Evolutionary conservation across 2,113 vertebrate genomes (phyloP), one percentile per base, ranked within the genome.

Genomic region (Leptodactylus fuscus): DNA sequence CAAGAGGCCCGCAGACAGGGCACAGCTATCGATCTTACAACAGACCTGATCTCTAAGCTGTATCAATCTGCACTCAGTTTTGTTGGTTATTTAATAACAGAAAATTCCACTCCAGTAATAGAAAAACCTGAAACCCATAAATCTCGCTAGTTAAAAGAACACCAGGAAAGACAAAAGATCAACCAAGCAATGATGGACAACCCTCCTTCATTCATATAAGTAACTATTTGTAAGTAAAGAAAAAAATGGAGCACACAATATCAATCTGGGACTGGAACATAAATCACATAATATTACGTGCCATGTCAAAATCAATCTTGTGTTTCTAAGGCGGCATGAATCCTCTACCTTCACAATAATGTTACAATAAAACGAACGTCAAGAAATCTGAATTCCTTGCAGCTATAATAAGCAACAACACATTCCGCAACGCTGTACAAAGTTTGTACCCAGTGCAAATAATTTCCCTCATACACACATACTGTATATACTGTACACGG

Each of bases 1-100:
- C 51, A 48, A 44, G 71, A 82, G 82, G 24, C 75, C 62, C 44
- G 51, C 51, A 75, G 53, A 46, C 69, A 71, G 81, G 81, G 20
- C 34, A 48, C 41, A 85, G 27, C 41, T 49, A 85, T 67, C 15
- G 51, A 73, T 82, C 69, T 41, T 41, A 60, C 51, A 49, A 38
- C 67, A 82, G 32, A n/a, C 46, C 81, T 51, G 34, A 81, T 67
- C 34, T 34, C 18, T 4, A n/a, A n/a, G 80, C 44, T 34, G 32
- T 41, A 36, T 58, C 24, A n/a, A 24, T 16, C 73, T 49, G n/a
- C 41, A 41, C 32, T 51, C 9, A 36, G 8, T 13, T 36, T 27
- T n/a, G 6, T 38, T 38, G 32, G 76, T 79, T 79, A 41, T 27
- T 60, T 58, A 55, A 41, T 79, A 58, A 24, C 29, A 79, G 13